Conservation (phyloP, 2,113 vertebrate species). For the Leucosticte australis region DNA sequence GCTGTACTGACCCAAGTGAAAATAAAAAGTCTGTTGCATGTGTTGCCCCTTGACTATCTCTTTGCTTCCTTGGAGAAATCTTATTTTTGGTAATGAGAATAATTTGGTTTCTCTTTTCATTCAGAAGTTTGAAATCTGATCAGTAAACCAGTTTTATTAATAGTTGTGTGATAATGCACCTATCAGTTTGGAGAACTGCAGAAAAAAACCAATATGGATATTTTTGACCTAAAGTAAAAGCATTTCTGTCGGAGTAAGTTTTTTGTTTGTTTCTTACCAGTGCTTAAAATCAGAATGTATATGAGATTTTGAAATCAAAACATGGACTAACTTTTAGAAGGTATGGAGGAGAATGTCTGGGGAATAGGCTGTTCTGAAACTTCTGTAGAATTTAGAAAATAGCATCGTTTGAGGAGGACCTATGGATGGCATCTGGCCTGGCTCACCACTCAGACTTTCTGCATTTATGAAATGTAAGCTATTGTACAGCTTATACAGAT, state of each 20-base stretch:
- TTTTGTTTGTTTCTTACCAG: background rate
- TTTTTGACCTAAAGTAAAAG: background rate
- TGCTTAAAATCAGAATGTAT: background rate
- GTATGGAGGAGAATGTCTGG: background rate
- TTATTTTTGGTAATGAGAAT: background rate
- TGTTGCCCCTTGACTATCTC: background rate
- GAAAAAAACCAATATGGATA: background rate
- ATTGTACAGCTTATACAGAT: background rate
- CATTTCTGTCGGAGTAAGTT: background rate
- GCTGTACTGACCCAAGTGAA: background rate
- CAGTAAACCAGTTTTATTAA: background rate
- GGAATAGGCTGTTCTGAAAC: background rate
- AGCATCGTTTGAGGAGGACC: background rate
- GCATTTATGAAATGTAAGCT: background rate
- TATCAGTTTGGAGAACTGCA: fast-evolving
- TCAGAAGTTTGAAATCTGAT: background rate
- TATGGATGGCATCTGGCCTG: background rate
- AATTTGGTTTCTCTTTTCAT: background rate
- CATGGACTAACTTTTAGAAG: background rate
- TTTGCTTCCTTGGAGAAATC: background rate
- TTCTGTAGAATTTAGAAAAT: background rate
- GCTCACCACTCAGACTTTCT: background rate
- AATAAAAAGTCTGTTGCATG: background rate
- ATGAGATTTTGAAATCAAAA: background rate
- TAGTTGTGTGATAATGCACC: background rate